These are phyloP conservation scores for Chaetorhynchus papuensis DNA, from an alignment of 2,113 vertebrate species.

Conservation along the genomic window DNA sequence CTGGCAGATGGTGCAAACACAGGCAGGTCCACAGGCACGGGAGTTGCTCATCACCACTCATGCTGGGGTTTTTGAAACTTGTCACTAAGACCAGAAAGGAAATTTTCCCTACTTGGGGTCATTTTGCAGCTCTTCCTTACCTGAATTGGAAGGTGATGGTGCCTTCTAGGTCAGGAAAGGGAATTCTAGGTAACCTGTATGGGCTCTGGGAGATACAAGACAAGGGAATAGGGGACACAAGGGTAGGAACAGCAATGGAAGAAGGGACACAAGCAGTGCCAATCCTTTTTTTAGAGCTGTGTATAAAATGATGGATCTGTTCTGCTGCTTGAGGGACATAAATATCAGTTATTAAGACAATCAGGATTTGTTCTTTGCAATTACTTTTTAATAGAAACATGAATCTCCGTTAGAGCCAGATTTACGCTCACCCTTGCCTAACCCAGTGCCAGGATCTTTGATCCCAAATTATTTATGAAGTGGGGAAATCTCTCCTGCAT, in stretches of 20 bases:
- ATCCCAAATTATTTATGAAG: not conserved
- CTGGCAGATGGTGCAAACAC: not conserved
- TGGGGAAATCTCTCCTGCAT: not conserved
- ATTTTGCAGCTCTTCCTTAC: not conserved
- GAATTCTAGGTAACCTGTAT: not conserved
- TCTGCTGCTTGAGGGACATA: not conserved
- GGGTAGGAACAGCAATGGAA: accelerated
- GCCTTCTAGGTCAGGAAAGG: not conserved
- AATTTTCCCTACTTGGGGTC: not conserved
- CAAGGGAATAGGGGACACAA: too few species aligned
- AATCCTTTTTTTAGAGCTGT: not conserved
- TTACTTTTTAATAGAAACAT: constrained; percentile 33
- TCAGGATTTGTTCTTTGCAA: not conserved
- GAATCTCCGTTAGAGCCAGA: constrained; percentile 16
- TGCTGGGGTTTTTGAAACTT: not conserved
- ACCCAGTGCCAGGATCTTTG: not conserved
- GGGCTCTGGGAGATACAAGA: not conserved
- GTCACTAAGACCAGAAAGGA: not conserved
- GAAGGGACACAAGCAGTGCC: not conserved
- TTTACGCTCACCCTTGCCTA: not conserved
- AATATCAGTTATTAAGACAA: constrained; percentile 18
- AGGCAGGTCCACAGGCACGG: not conserved
- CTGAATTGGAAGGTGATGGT: not conserved
- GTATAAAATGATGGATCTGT: not conserved
- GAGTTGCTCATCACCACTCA: not conserved